A percentile compares a stretch with the other conserved stretches of the same genome.
phyloP scores from a whole-genome alignment of 1,140 invertebrate species.

The Rhizoglyphus robini region DNA sequence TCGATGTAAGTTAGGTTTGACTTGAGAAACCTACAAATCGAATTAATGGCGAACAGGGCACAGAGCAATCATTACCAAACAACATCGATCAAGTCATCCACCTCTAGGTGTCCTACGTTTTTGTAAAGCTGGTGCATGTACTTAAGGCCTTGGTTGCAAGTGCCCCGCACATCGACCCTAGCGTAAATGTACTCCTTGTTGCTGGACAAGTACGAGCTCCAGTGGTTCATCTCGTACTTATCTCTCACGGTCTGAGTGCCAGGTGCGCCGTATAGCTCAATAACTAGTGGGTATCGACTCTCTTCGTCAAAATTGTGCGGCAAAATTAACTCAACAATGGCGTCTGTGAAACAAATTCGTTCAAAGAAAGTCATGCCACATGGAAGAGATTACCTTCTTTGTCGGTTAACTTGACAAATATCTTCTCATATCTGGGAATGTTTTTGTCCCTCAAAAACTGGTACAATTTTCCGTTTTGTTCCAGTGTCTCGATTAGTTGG shows the following conservation, averaged over 20 bases:
- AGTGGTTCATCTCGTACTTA: constrained; percentile 30
- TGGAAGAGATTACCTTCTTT: no score
- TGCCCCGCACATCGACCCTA: constrained; percentile 73
- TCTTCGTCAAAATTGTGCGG: constrained; percentile 76
- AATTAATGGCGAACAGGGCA: constrained; percentile 40
- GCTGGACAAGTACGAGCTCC: constrained; percentile 33
- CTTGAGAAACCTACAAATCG: no score
- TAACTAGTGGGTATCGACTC: constrained; percentile 70
- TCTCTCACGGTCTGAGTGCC: constrained; percentile 48
- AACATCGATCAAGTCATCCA: constrained; percentile 69
- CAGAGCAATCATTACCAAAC: no score
- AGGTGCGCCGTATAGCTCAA: constrained; percentile 77
- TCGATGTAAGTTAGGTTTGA: constrained; percentile 60
- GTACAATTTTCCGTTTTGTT: constrained; percentile 1
- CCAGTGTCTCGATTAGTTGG: constrained; percentile 6
- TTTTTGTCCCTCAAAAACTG: background rate
- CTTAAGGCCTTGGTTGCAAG: constrained; percentile 65
- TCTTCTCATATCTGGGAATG: constrained; percentile 8
- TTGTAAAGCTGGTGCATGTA: constrained; percentile 66
- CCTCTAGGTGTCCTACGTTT: constrained; percentile 69
- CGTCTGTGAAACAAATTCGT: no score
- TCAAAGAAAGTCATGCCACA: background rate
- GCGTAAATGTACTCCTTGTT: constrained; percentile 44
- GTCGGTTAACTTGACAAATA: background rate
- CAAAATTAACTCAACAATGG: constrained; percentile 59